Conservation (phyloP, 2,113 vertebrate species). For the Oxygymnocypris stewartii region DNA sequence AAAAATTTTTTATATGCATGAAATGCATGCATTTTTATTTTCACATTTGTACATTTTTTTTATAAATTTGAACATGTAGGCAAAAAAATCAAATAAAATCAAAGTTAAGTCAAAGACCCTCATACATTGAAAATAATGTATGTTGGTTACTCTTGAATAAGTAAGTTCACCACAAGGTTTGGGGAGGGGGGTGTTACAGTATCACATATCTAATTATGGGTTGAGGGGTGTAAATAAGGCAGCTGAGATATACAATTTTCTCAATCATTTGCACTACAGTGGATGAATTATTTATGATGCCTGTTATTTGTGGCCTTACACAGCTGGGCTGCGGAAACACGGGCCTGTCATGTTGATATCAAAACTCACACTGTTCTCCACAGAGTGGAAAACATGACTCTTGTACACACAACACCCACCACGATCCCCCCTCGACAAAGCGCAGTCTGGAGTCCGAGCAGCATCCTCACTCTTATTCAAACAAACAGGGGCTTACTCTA, state of each 20-base stretch:
- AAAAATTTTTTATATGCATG: background rate
- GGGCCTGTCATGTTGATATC: conserved; percentile 43
- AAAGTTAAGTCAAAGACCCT: background rate
- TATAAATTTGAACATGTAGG: background rate
- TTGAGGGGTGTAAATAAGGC: conserved; percentile 50
- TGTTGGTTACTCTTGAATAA: conserved; percentile 24
- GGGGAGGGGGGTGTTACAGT: conserved; percentile 29
- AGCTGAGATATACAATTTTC: conserved; percentile 37
- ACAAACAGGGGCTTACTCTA: conserved; percentile 77
- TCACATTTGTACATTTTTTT: background rate
- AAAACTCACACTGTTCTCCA: conserved; percentile 42
- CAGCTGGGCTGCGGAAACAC: conserved; percentile 50
- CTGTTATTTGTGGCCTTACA: conserved; percentile 51
- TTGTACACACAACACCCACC: conserved; percentile 53
- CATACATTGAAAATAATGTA: background rate
- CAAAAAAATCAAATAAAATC: background rate
- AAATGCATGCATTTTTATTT: background rate
- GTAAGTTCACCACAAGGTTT: conserved; percentile 22
- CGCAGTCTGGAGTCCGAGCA: conserved; percentile 63
- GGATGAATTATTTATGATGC: conserved; percentile 55
- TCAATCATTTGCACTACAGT: conserved; percentile 48
- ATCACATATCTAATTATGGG: conserved; percentile 41
- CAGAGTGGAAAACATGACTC: conserved; percentile 11
- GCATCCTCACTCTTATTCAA: conserved; percentile 71
- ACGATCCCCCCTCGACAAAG: conserved; percentile 59